phyloP scores from a whole-genome alignment of 2,113 vertebrate species.

The Rana temporaria region DNA sequence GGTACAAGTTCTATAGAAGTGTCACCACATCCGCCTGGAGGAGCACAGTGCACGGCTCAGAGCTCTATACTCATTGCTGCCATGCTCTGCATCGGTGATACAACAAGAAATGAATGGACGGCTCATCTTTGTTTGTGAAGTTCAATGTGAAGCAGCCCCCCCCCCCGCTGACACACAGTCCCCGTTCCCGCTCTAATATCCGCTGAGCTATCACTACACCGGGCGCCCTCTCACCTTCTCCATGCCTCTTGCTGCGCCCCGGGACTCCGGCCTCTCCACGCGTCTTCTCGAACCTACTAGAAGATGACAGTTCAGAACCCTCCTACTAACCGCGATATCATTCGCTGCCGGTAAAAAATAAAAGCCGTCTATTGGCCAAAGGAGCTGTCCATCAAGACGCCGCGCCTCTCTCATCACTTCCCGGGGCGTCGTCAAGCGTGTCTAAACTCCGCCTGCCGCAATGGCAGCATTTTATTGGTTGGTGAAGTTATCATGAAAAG shows the following conservation, averaged over 20 bases:
- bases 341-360: neutral
- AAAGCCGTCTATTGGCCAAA: neutral
- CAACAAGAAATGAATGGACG: neutral
- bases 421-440: neutral
- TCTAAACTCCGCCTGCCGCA: neutral
- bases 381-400: neutral
- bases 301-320: constrained; percentile 51
- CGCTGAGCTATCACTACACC: neutral
- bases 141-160: neutral
- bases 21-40: too few relatives aligned
- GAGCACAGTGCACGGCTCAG: neutral
- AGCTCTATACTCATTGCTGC: too few relatives aligned
- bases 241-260: constrained; percentile 32
- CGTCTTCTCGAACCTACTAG: constrained; percentile 60
- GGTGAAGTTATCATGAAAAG: neutral
- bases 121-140: neutral
- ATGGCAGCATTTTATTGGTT: neutral
- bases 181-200: neutral
- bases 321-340: neutral
- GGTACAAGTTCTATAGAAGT: too few relatives aligned
- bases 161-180: neutral
- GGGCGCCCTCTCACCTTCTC: constrained; percentile 14
- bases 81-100: neutral
- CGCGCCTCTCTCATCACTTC: neutral
- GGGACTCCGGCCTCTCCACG: constrained; percentile 35